Evolutionary conservation across 1,140 invertebrate species (phyloP).

Genomic region (Drosophila funebris): DNA sequence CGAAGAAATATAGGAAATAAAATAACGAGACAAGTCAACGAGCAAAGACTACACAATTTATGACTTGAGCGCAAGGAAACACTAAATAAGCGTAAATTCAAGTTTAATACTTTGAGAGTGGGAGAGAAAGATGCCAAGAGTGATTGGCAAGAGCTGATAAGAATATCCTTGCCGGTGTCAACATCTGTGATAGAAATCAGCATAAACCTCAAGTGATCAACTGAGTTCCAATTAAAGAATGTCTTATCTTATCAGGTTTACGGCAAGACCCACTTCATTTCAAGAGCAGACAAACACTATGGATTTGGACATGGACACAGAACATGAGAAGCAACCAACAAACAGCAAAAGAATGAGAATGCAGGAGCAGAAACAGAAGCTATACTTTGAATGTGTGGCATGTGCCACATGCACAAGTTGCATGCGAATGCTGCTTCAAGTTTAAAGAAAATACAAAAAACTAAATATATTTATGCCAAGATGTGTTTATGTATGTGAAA

Average conservation of each 20-base stretch:
- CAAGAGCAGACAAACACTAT: neutral
- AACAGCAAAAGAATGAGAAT: neutral
- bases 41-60: slow-evolving; percentile 59
- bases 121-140: neutral
- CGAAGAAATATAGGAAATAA: slow-evolving; percentile 5
- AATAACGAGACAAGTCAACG: slow-evolving; percentile 47
- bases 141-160: neutral
- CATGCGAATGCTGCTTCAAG: no score
- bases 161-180: neutral
- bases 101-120: slow-evolving; percentile 29
- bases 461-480: neutral
- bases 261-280: neutral
- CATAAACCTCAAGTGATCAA: neutral
- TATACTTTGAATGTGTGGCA: slow-evolving; percentile 42
- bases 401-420: slow-evolving; percentile 64
- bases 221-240: neutral
- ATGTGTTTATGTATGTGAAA: neutral
- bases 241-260: neutral
- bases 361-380: neutral
- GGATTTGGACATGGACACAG: no score
- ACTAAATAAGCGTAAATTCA: slow-evolving; percentile 47
- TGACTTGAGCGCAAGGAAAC: slow-evolving; percentile 57
- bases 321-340: neutral
- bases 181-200: neutral
- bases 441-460: slow-evolving; percentile 61